These are phyloP conservation scores for Macropis europaea DNA, from an alignment of 2,888 invertebrate species.

Conservation along the genomic window DNA sequence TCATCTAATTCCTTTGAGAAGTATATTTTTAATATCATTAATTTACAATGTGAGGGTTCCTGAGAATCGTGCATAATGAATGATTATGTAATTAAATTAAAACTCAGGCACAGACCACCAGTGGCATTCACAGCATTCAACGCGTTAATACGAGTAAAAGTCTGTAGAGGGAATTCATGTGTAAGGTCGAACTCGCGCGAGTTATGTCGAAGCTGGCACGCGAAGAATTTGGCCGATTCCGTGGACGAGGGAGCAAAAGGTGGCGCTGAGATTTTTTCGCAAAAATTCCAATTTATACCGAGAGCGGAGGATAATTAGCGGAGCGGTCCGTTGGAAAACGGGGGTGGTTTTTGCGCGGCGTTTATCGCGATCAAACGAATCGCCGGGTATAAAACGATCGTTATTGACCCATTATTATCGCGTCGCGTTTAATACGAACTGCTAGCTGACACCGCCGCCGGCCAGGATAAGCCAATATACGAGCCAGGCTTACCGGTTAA, in stretches of 20 bases:
- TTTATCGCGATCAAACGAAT: constrained; percentile 44
- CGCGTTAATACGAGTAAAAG: no score
- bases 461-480: constrained; percentile 52
- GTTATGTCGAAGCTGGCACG: constrained; percentile 31
- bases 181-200: constrained; percentile 15
- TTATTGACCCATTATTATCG: constrained; percentile 47
- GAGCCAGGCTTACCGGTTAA: constrained; percentile 53
- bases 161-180: no score
- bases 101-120: no score
- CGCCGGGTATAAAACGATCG: constrained; percentile 35
- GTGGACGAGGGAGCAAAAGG: not conserved
- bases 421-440: constrained; percentile 33
- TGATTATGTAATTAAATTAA: no score
- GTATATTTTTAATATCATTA: no score
- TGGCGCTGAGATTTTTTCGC: constrained; percentile 7
- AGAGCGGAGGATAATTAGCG: constrained; percentile 36
- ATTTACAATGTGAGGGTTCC: no score
- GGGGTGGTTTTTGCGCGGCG: constrained; percentile 11
- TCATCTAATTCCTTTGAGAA: no score
- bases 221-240: constrained; percentile 38
- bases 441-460: constrained; percentile 31
- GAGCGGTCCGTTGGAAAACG: not conserved
- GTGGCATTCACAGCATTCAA: no score
- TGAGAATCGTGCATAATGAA: no score
- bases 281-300: constrained; percentile 41